Evolutionary conservation across 1,140 invertebrate species (phyloP), one percentile per base, ranked within the genome.

Genomic region (Holotrichia oblita): DNA sequence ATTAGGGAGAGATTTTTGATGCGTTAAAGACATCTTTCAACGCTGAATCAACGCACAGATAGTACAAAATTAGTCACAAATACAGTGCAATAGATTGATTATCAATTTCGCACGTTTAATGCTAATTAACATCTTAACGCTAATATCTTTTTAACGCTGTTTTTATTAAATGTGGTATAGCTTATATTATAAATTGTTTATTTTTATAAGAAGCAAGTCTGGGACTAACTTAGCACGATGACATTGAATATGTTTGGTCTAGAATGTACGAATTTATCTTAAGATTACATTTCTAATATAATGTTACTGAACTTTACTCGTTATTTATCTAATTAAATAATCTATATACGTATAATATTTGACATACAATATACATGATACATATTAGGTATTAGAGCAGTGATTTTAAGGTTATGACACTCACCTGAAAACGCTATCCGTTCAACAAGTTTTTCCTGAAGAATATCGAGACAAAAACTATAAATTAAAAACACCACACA

Each of bases 1-100:
- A 55, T 76, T 55, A 2, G 74, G 74, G 9, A 76, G 73, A 24
- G 73, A 74, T 41, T 69, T 69, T 69, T 20, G 61, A 24, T 69
- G 61, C 6, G 61, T 27, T 34, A 24, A 27, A 9, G 61, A 69
- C 61, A 69, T 69, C 2, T 69, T 69, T n/a, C 4, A 14, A 10
- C 59, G 14, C 59, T 2, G 6, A 69, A n/a, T 69, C 4, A 27
- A 20, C 22, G 12, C 61, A 10, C 20, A 17, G n/a, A 48, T 48
- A 34, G 27, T 34, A 34, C 27, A 34, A 34, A 4, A 34, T 34
- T 34, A 34, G 27, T 34, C 27, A 34, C 27, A 4, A 34, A 34
- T 34, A 34, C 27, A 34, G 4, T 34, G 27, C 27, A 34, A 34
- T n/a, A n/a, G n/a, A 34, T 34, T 55, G 14, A 55, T 44, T 1